Base-by-base conservation (phyloP, 2,888 invertebrate genomes). In the Dermolepida albohirtum region DNA sequence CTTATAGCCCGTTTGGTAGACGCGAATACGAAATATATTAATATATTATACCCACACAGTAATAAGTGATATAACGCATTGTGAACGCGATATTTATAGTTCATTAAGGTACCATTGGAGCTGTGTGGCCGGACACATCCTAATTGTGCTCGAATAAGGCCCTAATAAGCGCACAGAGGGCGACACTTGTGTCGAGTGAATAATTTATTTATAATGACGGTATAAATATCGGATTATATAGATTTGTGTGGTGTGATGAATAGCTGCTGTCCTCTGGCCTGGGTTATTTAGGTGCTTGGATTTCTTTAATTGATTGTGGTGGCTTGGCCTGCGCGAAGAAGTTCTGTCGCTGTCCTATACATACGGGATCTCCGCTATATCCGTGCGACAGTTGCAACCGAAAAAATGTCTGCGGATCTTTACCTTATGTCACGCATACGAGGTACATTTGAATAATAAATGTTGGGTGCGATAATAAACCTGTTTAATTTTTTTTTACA, bases 141-240 rank as follows among this genome's bases (percentile, higher is more conserved):
- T 83, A 82, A 83, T 83, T 83, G 83, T 82, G 79, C 77, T 81
- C 81, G 82, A 81, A 82, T 82, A 81, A 81, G 81, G 78, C 76
- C 77, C 79, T 81, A 82, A 82, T 81, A 82, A 78, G 79, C 78
- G 77, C 80, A 78, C 77, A 79, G 76, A 77, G 74, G 77, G 76
- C 78, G 79, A 81, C 80, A 79, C 79, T 76, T 75, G 69, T 75
- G 71, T 73, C 73, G 75, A 75, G 78, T 82, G 81, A 82, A 82
- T 82, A 83, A 83, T 83, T 82, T 83, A 83, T 82, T 81, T 81
- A 82, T 83, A 82, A 83, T 82, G 81, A 81, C 78, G 80, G 78
- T 79, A 82, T 83, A 83, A 83, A 83, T 82, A 82, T 79, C 79
- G 81, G 83, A 83, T 83, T 83, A 82, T 81, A 78, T 80, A 81